Evolutionary conservation across 2,113 vertebrate species (phyloP).

Genomic region (Cyrtonyx montezumae): DNA sequence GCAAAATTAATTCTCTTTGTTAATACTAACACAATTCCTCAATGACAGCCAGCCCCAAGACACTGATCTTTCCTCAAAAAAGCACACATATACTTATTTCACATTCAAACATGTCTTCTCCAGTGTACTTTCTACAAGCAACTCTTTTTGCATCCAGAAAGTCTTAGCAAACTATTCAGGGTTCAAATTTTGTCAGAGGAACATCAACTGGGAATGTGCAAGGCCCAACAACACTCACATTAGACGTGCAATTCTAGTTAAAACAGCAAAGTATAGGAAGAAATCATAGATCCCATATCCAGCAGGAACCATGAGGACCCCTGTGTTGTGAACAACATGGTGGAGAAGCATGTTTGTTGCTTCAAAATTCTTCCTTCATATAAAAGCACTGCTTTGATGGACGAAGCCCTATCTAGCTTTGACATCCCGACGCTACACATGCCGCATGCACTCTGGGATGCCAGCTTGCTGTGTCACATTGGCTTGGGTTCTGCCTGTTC

Average conservation of each 20-base stretch:
- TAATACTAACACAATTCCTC: constrained; percentile 23
- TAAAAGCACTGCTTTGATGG: constrained; percentile 51
- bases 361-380: constrained; percentile 56
- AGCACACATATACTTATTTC: background rate
- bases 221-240: background rate
- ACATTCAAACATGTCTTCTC: background rate
- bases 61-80: constrained; percentile 2
- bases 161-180: background rate
- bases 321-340: background rate
- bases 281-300: background rate
- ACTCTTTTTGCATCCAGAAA: background rate
- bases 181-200: background rate
- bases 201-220: background rate
- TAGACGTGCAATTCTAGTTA: background rate
- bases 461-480: constrained; percentile 47
- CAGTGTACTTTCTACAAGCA: background rate
- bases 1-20: constrained; percentile 62
- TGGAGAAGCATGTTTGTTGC: constrained; percentile 21
- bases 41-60: constrained; percentile 8
- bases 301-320: background rate
- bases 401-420: constrained; percentile 43
- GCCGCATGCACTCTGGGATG: background rate
- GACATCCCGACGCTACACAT: constrained; percentile 52
- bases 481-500: constrained; percentile 55
- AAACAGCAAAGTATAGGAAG: background rate